Base-by-base conservation (phyloP, 2,797 vertebrate species). In the Cryptoprocta ferox region DNA sequence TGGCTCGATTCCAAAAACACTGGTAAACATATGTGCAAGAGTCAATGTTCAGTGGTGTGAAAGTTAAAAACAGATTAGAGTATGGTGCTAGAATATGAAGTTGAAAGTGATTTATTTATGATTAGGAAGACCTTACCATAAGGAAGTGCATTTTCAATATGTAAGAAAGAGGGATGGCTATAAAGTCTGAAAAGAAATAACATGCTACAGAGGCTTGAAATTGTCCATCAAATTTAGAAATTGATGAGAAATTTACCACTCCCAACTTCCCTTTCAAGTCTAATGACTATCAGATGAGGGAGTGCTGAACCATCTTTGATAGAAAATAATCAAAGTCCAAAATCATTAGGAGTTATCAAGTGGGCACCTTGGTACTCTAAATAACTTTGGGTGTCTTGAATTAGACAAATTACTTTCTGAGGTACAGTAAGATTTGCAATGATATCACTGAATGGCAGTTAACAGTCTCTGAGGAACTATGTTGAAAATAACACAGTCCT, bases 401-500 rank as follows among this genome's bases (percentile, higher is more conserved):
- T 26, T 16, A 78, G 78, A 87, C 3, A 71, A 50, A 82, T 78
- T 94, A 86, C 5, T 85, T 92, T 94, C 48, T n/a, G 15, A 88
- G 10, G 37, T 73, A 61, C 45, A 45, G 35, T 28, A 70, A 76
- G n/a, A 56, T 70, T 63, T 75, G 4, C 59, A 82, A 4, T n/a
- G 21, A 45, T 70, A 76, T 68, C 10, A 68, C 21, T 59, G 42
- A 82, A 65, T 14, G 76, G 1, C 14, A 61, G 15, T 53, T 75
- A 70, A 87, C 21, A 18, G 87, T 83, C 37, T 66, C 63, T n/a
- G 26, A 93, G 13, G 24, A 81, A 48, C 21, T 90, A 9, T 80
- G 26, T 68, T 66, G 35, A 91, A 95, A 96, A 79, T 89, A 85
- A 53, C 79, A 81, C 26, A 53, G 45, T 91, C n/a, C 26, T 73